Percentiles rank a stretch among this genome's conserved stretches.
phyloP scores from a whole-genome alignment of 2,113 vertebrate species.

The Alethe diademata region DNA sequence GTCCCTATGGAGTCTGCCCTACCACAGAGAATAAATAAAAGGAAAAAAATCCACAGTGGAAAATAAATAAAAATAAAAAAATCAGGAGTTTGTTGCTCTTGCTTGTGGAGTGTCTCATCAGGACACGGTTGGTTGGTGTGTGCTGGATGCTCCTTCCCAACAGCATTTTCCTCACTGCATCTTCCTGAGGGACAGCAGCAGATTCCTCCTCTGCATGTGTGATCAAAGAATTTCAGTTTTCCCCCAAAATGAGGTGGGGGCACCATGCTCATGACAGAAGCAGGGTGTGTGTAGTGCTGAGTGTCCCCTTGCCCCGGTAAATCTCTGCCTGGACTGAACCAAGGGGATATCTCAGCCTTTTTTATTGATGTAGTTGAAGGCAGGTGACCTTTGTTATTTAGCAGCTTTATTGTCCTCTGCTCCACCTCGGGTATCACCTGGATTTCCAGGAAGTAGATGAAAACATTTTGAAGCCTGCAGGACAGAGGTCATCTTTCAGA shows the following conservation, averaged over 20 bases:
- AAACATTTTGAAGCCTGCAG: not conserved
- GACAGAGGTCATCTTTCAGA: not conserved
- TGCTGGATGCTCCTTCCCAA: not conserved
- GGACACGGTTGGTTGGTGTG: not conserved
- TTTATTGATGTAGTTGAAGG: not conserved
- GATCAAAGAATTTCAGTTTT: not conserved
- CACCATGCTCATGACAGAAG: fast-evolving
- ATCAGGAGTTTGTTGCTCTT: not conserved
- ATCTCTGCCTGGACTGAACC: not conserved
- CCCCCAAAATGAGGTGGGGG: not conserved
- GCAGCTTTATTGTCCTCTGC: not conserved
- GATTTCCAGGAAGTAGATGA: not conserved
- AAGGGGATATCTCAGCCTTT: not conserved
- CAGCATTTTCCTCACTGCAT: not conserved
- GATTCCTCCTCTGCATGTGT: not conserved
- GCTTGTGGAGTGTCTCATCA: not conserved
- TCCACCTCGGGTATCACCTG: not conserved
- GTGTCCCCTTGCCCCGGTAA: not conserved
- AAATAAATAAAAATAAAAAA: not conserved
- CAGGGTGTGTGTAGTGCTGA: not conserved
- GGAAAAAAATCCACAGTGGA: not conserved
- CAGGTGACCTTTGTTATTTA: not conserved
- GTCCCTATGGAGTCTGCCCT: slow-evolving; percentile 8
- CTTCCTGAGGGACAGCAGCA: not conserved
- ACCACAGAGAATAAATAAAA: slow-evolving; percentile 19